These are phyloP conservation scores for Mongoloraphidia duomilia DNA, from an alignment of 2,888 invertebrate genomes.

Conservation along the genomic window DNA sequence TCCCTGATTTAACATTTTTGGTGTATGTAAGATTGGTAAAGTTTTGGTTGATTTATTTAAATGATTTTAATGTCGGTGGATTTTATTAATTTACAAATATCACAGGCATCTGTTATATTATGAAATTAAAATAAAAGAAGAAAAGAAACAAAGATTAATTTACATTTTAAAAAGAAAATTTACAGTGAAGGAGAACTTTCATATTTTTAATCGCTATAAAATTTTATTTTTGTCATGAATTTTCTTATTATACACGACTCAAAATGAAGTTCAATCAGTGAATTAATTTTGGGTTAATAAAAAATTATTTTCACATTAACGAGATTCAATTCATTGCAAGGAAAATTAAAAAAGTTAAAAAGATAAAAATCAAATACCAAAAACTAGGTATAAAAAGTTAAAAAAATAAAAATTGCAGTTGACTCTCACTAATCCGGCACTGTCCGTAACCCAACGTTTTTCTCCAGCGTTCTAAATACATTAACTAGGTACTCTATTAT, in stretches of 20 bases:
- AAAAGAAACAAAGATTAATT: not conserved
- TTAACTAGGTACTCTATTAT: no score
- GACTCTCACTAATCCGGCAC: no score
- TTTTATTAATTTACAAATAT: no score
- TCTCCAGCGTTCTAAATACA: no score
- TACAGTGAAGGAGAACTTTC: not conserved
- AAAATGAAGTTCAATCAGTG: not conserved
- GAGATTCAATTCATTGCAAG: not conserved
- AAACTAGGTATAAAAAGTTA: no score
- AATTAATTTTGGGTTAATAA: not conserved
- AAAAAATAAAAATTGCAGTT: no score
- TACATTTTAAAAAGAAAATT: not conserved
- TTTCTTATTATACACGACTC: not conserved
- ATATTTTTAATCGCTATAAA: not conserved
- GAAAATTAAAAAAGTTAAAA: not conserved
- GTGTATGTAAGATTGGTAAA: constrained; percentile 19
- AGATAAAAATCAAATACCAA: not conserved
- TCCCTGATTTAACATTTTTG: constrained; percentile 32
- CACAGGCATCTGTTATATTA: not conserved
- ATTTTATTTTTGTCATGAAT: not conserved
- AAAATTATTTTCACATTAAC: not conserved
- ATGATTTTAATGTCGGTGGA: not conserved
- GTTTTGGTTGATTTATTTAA: not conserved
- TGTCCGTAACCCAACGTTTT: no score
- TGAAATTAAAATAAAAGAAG: not conserved